Evolutionary conservation across 2,113 vertebrate genomes (phyloP).

Genomic region (Cavia aperea): DNA sequence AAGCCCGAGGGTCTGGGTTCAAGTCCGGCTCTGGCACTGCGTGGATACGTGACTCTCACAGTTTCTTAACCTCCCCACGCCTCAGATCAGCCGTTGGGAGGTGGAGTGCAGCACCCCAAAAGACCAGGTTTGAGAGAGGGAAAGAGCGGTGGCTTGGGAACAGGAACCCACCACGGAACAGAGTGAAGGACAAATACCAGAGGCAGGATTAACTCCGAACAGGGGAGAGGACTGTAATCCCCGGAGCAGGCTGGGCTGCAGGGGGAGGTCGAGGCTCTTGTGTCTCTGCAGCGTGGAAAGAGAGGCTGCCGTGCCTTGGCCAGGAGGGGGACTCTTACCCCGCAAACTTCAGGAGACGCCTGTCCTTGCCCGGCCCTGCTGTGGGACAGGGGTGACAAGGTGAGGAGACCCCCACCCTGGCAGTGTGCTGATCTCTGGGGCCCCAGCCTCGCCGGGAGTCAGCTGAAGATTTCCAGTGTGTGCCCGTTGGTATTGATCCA

Average conservation of each 20-base stretch:
- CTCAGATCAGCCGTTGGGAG: background rate
- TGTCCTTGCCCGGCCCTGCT: background rate
- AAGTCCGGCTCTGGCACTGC: background rate
- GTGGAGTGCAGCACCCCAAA: background rate
- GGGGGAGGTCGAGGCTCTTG: background rate
- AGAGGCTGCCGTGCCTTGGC: background rate
- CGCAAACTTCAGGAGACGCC: background rate
- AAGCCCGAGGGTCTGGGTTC: background rate
- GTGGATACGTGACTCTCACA: background rate
- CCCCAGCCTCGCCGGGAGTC: background rate
- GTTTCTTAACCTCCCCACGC: background rate
- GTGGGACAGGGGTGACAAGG: background rate
- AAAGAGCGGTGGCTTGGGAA: background rate
- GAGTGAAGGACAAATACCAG: background rate
- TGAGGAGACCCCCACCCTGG: background rate
- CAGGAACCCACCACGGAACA: background rate
- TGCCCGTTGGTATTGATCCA: conserved; percentile 31
- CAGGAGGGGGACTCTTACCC: background rate
- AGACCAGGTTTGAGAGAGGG: background rate
- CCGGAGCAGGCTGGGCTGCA: background rate
- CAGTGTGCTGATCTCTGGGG: background rate
- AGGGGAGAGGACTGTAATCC: background rate
- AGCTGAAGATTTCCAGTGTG: background rate
- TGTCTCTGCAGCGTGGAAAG: background rate
- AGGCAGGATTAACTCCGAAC: background rate